Percentiles rank a stretch among this genome's conserved stretches.
These are phyloP conservation scores for Andrena haemorrhoa DNA, from an alignment of 2,888 invertebrate species.

Conservation along the genomic window DNA sequence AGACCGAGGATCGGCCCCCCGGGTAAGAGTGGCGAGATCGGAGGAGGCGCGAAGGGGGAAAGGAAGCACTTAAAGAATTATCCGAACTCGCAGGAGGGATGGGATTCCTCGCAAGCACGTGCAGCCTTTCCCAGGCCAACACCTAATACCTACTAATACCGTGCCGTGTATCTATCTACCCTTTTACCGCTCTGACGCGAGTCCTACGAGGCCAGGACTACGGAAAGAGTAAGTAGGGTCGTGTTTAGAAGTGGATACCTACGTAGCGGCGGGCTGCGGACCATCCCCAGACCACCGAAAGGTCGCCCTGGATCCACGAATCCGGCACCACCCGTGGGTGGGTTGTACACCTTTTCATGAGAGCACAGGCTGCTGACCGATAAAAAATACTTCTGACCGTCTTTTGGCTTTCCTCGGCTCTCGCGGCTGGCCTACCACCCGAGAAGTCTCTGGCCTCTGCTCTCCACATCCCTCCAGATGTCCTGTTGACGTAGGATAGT, in stretches of 20 bases:
- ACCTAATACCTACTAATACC: conserved; percentile 85
- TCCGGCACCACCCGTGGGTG: conserved; percentile 24
- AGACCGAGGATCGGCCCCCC: conserved; percentile 72
- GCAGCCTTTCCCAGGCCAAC: conserved; percentile 84
- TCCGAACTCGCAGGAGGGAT: conserved; percentile 83
- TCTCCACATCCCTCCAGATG: background rate
- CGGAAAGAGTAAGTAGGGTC: conserved; percentile 80
- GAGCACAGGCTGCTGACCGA: conserved; percentile 19
- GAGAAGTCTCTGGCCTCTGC: background rate
- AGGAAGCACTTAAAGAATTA: conserved; percentile 85
- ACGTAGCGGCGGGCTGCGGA: conserved; percentile 73
- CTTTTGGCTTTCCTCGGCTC: conserved; percentile 24
- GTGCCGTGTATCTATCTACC: conserved; percentile 84
- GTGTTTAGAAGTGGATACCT: conserved; percentile 77
- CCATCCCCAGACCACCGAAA: conserved; percentile 67
- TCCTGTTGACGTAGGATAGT: no score
- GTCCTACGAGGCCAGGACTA: conserved; percentile 80
- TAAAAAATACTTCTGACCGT: conserved; percentile 48
- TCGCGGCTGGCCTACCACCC: background rate
- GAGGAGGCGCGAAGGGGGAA: conserved; percentile 72
- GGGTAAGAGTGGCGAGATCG: conserved; percentile 70
- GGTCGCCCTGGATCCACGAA: conserved; percentile 58
- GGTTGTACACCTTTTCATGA: conserved; percentile 21
- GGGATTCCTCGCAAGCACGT: conserved; percentile 82
- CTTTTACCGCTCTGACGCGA: conserved; percentile 83